Percentiles rank a stretch among this genome's conserved stretches.
These are phyloP conservation scores for Andricus curvator DNA, from an alignment of 2,888 invertebrate genomes.

Conservation along the genomic window DNA sequence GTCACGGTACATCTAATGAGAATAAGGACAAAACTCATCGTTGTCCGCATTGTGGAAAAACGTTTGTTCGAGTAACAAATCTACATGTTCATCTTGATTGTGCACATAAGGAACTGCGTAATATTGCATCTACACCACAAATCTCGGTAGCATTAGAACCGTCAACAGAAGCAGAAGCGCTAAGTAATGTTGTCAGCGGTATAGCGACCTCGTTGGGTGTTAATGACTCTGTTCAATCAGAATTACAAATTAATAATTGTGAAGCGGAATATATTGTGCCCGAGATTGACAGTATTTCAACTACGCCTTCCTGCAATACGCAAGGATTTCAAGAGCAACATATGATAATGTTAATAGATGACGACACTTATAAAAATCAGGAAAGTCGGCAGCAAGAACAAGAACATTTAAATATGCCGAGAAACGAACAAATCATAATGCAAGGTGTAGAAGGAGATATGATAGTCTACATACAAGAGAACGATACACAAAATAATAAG, in stretches of 20 bases:
- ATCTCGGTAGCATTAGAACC: slow-evolving; percentile 77
- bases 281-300: slow-evolving; percentile 61
- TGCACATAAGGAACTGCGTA: slow-evolving; percentile 67
- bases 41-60: slow-evolving; percentile 88
- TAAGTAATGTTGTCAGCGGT: slow-evolving; percentile 81
- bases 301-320: slow-evolving; percentile 70
- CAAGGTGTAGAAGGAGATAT: slow-evolving; percentile 70
- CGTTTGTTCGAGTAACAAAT: slow-evolving; percentile 85
- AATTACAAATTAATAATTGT: slow-evolving; percentile 71
- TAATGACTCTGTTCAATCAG: slow-evolving; percentile 81
- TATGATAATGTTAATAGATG: slow-evolving; percentile 74
- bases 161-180: slow-evolving; percentile 80
- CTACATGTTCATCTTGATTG: slow-evolving; percentile 80
- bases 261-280: slow-evolving; percentile 67
- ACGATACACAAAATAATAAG: slow-evolving; percentile 61
- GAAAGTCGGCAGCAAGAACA: slow-evolving; percentile 66
- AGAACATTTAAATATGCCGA: slow-evolving; percentile 67
- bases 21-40: slow-evolving; percentile 76
- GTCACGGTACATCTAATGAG: slow-evolving; percentile 63
- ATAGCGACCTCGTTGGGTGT: slow-evolving; percentile 81
- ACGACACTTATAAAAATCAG: slow-evolving; percentile 65
- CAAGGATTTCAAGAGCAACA: slow-evolving; percentile 76
- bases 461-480: slow-evolving; percentile 74
- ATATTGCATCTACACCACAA: slow-evolving; percentile 27
- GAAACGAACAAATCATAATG: slow-evolving; percentile 72